A percentile compares a stretch with the other conserved stretches of the same genome.
phyloP scores from a whole-genome alignment of 2,113 vertebrate genomes.

The Paramormyrops kingsleyae region DNA sequence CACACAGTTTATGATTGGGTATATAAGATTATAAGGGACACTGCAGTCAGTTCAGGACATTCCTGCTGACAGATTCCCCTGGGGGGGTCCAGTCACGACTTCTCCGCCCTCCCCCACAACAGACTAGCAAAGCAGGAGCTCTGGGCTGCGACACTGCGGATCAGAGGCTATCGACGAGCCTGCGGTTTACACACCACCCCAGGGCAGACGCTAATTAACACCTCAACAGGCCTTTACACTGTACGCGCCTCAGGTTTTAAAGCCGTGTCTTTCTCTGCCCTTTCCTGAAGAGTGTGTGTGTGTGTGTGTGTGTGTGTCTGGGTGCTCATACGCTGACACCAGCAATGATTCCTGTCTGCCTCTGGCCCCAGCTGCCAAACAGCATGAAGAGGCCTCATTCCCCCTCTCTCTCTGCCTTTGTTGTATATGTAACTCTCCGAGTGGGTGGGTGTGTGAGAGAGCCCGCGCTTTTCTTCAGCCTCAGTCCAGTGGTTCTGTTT shows the following conservation, averaged over 20 bases:
- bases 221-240: slow-evolving; percentile 1
- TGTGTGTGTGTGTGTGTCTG: background rate
- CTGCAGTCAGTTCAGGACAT: background rate
- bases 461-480: background rate
- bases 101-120: background rate
- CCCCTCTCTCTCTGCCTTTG: background rate
- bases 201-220: background rate
- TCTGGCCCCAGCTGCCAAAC: background rate
- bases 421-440: background rate
- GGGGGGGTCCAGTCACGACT: background rate
- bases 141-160: background rate
- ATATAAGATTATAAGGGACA: background rate
- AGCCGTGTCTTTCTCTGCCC: background rate
- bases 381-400: background rate
- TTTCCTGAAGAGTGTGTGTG: background rate
- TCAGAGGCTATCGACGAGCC: background rate
- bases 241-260: background rate
- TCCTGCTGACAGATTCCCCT: background rate
- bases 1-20: background rate
- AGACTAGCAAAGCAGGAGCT: background rate
- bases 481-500: background rate
- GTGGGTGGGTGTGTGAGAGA: background rate
- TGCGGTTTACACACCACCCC: background rate
- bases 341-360: background rate
- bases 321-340: background rate